Percentiles rank a stretch among this genome's conserved stretches.
These are phyloP conservation scores for Eupleurogrammus muticus DNA, from an alignment of 2,797 vertebrate species.

Conservation along the genomic window DNA sequence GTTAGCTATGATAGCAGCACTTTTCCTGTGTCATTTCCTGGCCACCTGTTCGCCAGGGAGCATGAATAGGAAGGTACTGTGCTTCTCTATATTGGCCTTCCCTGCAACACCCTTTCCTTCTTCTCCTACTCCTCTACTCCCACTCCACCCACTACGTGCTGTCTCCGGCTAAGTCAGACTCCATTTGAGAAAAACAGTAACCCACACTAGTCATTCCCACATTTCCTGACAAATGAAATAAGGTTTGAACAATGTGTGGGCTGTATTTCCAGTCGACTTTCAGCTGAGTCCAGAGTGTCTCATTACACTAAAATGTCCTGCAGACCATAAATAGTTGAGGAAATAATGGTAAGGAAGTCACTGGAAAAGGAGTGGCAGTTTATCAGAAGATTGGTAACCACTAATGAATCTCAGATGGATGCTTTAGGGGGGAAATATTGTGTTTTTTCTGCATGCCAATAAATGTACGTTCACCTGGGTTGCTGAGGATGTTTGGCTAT, in stretches of 20 bases:
- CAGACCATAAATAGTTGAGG: conserved; percentile 37
- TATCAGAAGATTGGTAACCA: conserved; percentile 31
- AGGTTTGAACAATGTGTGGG: conserved; percentile 39
- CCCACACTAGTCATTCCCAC: conserved; percentile 52
- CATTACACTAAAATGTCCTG: conserved; percentile 28
- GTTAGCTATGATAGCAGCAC: conserved; percentile 49
- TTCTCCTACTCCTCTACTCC: conserved; percentile 28
- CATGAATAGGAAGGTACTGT: conserved; percentile 69
- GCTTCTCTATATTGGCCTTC: conserved; percentile 36
- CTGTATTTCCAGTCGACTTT: conserved; percentile 52
- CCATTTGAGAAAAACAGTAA: conserved; percentile 67
- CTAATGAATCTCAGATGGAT: conserved; percentile 21
- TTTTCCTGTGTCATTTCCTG: conserved; percentile 68
- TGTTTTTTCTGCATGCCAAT: too few species aligned
- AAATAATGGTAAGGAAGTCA: conserved; percentile 40
- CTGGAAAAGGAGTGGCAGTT: conserved; percentile 25
- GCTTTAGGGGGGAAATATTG: background rate
- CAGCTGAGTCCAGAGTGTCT: conserved; percentile 23
- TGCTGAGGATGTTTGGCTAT: background rate
- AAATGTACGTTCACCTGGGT: too few species aligned
- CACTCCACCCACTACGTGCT: conserved; percentile 42
- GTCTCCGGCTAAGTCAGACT: conserved; percentile 48
- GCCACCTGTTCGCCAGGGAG: conserved; percentile 57
- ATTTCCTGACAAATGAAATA: conserved; percentile 58
- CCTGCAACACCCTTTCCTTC: conserved; percentile 58